Base-by-base conservation (phyloP, 2,113 vertebrate genomes). In the Pagrus major region DNA sequence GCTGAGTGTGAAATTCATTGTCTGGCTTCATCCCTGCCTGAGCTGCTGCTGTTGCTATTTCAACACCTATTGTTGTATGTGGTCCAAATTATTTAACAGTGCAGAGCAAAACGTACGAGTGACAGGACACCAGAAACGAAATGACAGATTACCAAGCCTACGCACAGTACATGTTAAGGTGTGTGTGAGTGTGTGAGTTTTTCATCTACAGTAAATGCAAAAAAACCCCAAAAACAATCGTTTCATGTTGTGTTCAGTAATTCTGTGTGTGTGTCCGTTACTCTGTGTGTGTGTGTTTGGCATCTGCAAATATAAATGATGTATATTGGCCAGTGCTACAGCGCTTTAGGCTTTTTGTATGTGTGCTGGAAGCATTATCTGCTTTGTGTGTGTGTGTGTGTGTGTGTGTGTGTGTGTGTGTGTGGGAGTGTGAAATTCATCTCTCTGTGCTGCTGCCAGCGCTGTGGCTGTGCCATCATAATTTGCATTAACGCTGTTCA, bases 381-480 rank as follows among this genome's bases (percentile, higher is more conserved):
- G 77, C 44, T 76, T 11, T 67, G 15, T 33, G 39, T 42, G 41
- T 42, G 41, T 42, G 41, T 42, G 41, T 42, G 37, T 39, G 37
- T 39, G 37, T 39, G 37, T 37, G 44, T 44, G 51, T 74, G 9
- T 71, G 78, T 71, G 78, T 42, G 51, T 74, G 9, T 71, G 78
- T 71, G 78, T 63, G 80, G 72, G 86, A 81, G 84, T 78, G 85
- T 93, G 88, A 90, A 88, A 91, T 87, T 35, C 68, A 74, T 84
- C 12, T 68, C 59, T 87, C 39, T 87, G 71, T 80, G 77, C 33
- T 66, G 66, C 83, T 88, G 85, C 87, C 89, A 90, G 52, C 20
- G 1, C 72, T 84, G 31, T 41, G 65, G 41, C 75, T 76, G 39
- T 76, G 75, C 75, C 78, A 65, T 75, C 76, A 16, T 88, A 70